Percentiles rank a stretch among this genome's conserved stretches.
Conservation (phyloP, 1,140 invertebrate genomes). For the Bombus impatiens region DNA sequence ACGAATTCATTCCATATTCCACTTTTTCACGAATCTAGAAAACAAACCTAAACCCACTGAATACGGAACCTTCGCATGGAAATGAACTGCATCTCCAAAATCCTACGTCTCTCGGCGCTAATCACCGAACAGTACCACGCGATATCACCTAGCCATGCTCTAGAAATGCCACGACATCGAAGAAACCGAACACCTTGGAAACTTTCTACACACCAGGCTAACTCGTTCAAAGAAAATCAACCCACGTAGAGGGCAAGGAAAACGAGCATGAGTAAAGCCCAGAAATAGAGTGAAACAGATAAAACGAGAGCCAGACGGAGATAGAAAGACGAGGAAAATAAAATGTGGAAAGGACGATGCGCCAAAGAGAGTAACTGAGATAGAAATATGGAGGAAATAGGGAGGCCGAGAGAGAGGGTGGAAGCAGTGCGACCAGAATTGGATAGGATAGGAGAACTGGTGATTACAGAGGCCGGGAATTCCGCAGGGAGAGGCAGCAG, state of each 20-base stretch:
- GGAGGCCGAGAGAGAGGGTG: slow-evolving; percentile 35
- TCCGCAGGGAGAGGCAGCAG: slow-evolving; percentile 71
- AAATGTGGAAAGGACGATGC: slow-evolving; percentile 18
- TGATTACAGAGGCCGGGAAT: slow-evolving; percentile 79
- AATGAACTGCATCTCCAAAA: no score
- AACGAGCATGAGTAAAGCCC: background rate
- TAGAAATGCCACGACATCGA: background rate
- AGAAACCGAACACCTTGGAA: background rate
- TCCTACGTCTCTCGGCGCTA: no score
- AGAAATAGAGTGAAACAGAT: background rate
- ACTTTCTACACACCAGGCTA: background rate
- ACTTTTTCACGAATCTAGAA: no score
- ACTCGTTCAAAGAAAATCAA: background rate
- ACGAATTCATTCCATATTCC: no score
- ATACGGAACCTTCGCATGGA: no score
- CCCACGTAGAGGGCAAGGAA: background rate
- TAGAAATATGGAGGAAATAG: slow-evolving; percentile 16
- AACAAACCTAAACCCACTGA: no score
- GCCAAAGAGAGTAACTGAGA: slow-evolving; percentile 31
- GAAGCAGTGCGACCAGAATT: slow-evolving; percentile 74
- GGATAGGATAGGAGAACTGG: slow-evolving; percentile 79
- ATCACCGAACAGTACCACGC: no score
- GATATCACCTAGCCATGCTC: no score
- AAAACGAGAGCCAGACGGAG: background rate
- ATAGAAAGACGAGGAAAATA: slow-evolving; percentile 3